A percentile compares a stretch with the other conserved stretches of the same genome.
Evolutionary conservation across 2,888 invertebrate genomes (phyloP).

Genomic region (Arctia plantaginis): DNA sequence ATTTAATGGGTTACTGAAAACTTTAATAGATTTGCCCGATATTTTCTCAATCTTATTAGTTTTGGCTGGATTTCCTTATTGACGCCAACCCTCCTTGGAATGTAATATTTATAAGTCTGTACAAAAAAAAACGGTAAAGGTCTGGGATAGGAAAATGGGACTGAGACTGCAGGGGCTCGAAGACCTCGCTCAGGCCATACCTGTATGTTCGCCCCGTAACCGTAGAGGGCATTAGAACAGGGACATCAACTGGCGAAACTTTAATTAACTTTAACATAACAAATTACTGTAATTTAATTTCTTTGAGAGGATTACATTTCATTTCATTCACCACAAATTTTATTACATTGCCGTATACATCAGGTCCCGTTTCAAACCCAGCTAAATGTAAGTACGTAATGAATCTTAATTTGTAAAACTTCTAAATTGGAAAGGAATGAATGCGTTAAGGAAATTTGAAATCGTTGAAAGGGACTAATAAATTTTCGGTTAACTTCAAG

Average conservation of each 20-base stretch:
- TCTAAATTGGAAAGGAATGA: constrained; percentile 30
- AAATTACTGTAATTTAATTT: constrained; percentile 4
- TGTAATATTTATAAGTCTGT: no score
- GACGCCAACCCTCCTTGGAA: no score
- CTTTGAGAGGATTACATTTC: neutral
- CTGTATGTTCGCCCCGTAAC: neutral
- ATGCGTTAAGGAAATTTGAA: constrained; percentile 26
- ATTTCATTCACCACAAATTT: neutral
- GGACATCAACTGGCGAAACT: no score
- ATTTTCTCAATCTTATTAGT: no score
- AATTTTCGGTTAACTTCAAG: constrained; percentile 12
- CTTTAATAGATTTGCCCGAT: no score
- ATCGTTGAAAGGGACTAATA: constrained; percentile 13
- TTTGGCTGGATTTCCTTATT: no score
- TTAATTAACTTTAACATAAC: neutral
- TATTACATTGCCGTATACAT: constrained; percentile 3
- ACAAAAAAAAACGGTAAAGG: no score
- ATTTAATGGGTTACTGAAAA: no score
- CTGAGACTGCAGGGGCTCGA: no score
- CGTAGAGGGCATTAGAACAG: neutral
- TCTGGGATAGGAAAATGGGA: no score
- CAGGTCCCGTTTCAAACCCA: constrained; percentile 23
- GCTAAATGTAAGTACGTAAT: constrained; percentile 29
- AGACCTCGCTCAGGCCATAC: no score
- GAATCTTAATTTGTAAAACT: constrained; percentile 32